A percentile compares a stretch with the other conserved stretches of the same genome.
Conservation (phyloP, 2,113 vertebrate genomes). For the Ovibos moschatus region DNA sequence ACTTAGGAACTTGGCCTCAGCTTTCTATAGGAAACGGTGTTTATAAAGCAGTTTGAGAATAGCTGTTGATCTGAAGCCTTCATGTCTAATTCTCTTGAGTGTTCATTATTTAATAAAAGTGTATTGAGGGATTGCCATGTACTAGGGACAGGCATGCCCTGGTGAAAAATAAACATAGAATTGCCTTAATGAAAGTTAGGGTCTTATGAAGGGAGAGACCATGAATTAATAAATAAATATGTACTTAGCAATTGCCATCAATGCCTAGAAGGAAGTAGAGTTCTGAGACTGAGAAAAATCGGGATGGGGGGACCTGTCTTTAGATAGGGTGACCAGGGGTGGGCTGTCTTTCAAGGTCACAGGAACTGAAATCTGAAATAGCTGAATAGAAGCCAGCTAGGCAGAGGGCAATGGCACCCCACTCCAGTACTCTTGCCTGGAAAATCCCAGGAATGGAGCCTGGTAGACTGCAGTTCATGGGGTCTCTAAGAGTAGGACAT, state of each 20-base stretch:
- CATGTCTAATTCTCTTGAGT: background rate
- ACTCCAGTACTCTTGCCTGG: background rate
- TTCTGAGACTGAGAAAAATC: background rate
- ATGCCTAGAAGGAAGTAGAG: background rate
- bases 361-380: background rate
- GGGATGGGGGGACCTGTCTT: background rate
- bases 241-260: background rate
- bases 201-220: background rate
- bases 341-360: background rate
- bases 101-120: background rate
- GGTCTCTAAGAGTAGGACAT: background rate
- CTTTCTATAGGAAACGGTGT: background rate
- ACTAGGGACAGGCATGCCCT: background rate
- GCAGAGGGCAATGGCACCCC: background rate
- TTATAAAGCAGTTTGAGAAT: background rate
- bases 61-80: background rate
- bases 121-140: background rate
- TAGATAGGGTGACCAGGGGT: background rate
- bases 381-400: background rate
- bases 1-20: background rate
- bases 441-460: background rate
- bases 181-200: constrained; percentile 25
- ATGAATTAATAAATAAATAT: background rate
- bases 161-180: background rate
- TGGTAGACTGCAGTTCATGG: background rate